Evolutionary conservation across 2,888 invertebrate species (phyloP), one percentile per base, ranked within the genome.

Genomic region (Zele albiditarsus): DNA sequence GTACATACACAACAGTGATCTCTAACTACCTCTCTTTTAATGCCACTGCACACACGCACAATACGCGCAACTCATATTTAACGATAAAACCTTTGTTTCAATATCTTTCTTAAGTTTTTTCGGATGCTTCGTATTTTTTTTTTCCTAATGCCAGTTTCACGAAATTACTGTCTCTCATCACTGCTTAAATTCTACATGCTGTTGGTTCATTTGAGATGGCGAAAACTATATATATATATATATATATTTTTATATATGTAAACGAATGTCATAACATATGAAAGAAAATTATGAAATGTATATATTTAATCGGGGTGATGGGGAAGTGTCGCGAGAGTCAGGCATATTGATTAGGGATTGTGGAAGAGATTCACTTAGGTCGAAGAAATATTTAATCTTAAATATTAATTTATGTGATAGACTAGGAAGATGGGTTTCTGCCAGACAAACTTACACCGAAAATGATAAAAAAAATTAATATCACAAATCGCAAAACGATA

Each of bases 11-110:
- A 81, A 83, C 80, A 82, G 81, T 82, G 82, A 81, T 77, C 71
- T 80, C 80, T 82, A 82, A 80, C 80, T 82, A 82, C 80, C 77
- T 78, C 81, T 70, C 66, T 63, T 53, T 77, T 83, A 79, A 78
- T 85, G 85, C 89, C 89, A 89, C 89, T 89, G 88, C 83, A 89
- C 88, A 89, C 89, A 86, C 84, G 80, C 85, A 81, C 79, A 80
- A 12, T 79, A 82, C 74, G 77, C 80, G 77, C 68, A 78, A 79
- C 76, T 79, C 74, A 78, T 82, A 83, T 80, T 83, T 84, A 87
- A 87, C 84, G 84, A 87, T 87, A 86, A 86, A 85, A 83, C 83
- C 81, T 84, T 80, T 84, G 82, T 82, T 83, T 69, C 25, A 6
- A 33, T 75, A 62, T 77, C 53, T 73, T 74, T 76, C 71, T 79